These are phyloP conservation scores for Microctenopoma steveboyesi DNA, from an alignment of 2,797 vertebrate genomes.

Conservation along the genomic window DNA sequence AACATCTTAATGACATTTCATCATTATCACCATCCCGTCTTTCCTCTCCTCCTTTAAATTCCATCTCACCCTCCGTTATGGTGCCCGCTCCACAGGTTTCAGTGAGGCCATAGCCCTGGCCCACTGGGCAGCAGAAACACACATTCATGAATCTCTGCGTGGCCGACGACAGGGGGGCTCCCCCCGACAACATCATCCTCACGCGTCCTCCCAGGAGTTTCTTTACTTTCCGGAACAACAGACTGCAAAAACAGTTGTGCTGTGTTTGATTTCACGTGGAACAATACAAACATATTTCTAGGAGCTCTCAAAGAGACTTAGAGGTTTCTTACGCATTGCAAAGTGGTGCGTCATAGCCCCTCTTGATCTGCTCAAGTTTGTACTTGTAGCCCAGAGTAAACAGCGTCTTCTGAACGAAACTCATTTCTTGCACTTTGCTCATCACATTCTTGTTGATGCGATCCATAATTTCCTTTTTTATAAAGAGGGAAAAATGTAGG, in stretches of 20 bases:
- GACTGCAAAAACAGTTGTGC: slow-evolving; percentile 69
- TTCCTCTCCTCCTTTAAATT: neutral
- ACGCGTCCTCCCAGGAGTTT: slow-evolving; percentile 92
- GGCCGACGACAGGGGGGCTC: slow-evolving; percentile 92
- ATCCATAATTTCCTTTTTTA: slow-evolving; percentile 97
- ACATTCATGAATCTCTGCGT: slow-evolving; percentile 99
- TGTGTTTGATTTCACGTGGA: neutral
- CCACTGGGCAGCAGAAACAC: slow-evolving; percentile 97
- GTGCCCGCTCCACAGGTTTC: slow-evolving; percentile 97
- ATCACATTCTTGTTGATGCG: slow-evolving; percentile 98
- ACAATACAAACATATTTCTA: neutral
- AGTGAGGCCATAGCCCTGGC: slow-evolving; percentile 96
- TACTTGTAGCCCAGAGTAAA: slow-evolving; percentile 97
- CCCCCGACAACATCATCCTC: slow-evolving; percentile 96
- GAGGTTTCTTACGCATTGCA: slow-evolving; percentile 92
- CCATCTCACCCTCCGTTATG: slow-evolving; percentile 91
- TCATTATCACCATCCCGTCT: neutral
- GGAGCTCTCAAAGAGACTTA: neutral
- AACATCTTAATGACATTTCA: neutral
- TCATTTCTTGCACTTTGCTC: slow-evolving; percentile 99
- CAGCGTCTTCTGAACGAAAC: slow-evolving; percentile 91
- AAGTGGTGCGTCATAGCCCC: slow-evolving; percentile 95
- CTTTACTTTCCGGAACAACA: slow-evolving; percentile 94
- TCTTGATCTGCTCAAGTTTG: slow-evolving; percentile 95
- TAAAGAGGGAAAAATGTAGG: slow-evolving; percentile 12